These are phyloP conservation scores for Chamaea fasciata DNA, from an alignment of 2,113 vertebrate species.

Conservation along the genomic window DNA sequence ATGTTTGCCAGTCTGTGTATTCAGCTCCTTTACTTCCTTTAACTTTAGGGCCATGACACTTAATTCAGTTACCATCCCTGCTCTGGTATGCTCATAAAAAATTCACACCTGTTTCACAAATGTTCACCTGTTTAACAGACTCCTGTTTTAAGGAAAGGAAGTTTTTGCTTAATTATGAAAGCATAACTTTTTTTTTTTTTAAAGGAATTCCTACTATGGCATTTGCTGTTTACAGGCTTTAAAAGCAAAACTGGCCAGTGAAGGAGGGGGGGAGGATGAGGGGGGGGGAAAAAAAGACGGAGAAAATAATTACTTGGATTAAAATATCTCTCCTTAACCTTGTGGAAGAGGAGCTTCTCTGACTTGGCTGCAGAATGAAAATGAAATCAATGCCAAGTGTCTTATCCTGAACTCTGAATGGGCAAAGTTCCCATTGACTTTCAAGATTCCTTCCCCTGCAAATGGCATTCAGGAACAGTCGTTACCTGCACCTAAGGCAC, in stretches of 20 bases:
- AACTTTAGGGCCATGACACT: not conserved
- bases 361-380: slow-evolving; percentile 15
- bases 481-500: slow-evolving; percentile 5
- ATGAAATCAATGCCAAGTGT: slow-evolving; percentile 47
- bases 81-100: not conserved
- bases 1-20: not conserved
- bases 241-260: not conserved
- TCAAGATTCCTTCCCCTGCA: slow-evolving; percentile 35
- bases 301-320: not conserved
- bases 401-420: slow-evolving; percentile 33
- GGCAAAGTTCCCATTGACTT: slow-evolving; percentile 49
- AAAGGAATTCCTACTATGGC: not conserved
- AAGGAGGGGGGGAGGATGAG: no score
- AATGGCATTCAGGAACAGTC: not conserved
- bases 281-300: no score
- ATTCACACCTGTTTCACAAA: not conserved
- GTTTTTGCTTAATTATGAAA: not conserved
- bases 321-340: slow-evolving; percentile 16
- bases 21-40: not conserved
- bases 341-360: not conserved
- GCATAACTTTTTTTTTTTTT: not conserved
- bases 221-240: not conserved
- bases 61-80: not conserved
- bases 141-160: not conserved
- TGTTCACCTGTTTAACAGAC: not conserved